Conservation (phyloP, 2,888 invertebrate genomes). For the Dolomedes plantarius region DNA sequence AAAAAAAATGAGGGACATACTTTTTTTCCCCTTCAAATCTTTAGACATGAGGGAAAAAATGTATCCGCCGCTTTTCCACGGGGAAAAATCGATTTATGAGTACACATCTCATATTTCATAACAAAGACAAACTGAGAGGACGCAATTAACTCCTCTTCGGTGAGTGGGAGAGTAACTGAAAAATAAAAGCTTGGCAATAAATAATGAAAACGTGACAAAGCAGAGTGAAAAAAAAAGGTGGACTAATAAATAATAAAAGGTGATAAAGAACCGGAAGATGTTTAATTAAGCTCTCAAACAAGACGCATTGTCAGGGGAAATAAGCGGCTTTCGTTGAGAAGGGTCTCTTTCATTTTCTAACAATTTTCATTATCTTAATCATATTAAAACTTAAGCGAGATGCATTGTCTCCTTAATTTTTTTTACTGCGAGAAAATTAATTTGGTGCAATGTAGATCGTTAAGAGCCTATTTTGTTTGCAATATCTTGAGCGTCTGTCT, state of each 20-base stretch:
- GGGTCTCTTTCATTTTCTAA: background rate
- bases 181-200: background rate
- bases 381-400: background rate
- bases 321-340: background rate
- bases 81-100: too few relatives aligned
- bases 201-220: background rate
- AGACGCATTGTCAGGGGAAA: background rate
- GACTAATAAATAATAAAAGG: background rate
- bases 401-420: background rate
- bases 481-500: too few relatives aligned
- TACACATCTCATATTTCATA: too few relatives aligned
- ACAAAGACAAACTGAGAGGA: too few relatives aligned
- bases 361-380: background rate
- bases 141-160: background rate
- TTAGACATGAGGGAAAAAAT: too few relatives aligned
- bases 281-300: background rate
- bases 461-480: too few relatives aligned
- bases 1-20: too few relatives aligned
- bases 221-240: background rate
- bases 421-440: too few relatives aligned
- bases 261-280: constrained; percentile 5
- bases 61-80: too few relatives aligned
- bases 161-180: background rate
- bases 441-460: too few relatives aligned
- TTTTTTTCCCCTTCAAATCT: too few relatives aligned